Base-by-base conservation (phyloP, 2,113 vertebrate species). In the Cryptotis parvus region DNA sequence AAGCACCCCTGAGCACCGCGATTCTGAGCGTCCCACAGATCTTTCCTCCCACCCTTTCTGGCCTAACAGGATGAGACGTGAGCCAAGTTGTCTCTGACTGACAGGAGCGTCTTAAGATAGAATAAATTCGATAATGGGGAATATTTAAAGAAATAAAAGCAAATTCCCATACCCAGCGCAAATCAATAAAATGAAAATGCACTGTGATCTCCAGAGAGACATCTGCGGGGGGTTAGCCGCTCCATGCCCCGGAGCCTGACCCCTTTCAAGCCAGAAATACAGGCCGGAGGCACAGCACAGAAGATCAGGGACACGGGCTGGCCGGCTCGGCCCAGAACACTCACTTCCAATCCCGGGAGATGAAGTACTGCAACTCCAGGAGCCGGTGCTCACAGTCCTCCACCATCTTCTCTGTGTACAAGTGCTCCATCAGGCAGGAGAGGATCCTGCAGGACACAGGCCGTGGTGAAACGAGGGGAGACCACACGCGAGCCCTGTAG, bases 401-500 rank as follows among this genome's bases (percentile, higher is more conserved):
- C 35, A 99, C 99, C 99, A 99, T 99, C 97, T 99, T 99, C 95
- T 99, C 99, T 0, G 99, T 99, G 95, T 99, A 99, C 74, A 99
- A 98, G 84, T 99, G 99, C 90, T 99, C 99, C 99, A 99, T 99
- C 58, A 99, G 98, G 93, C 99, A 99, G 0, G 99, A 99, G 33
- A 99, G 98, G 95, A 99, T 99, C 99, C 99, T 99, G 87, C 37
- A 94, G 3, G 63, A 84, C 91, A 77, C 26, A 52, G 12, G 39
- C 49, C n/a, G n/a, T n/a, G n/a, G n/a, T n/a, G n/a, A n/a, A n/a
- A n/a, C n/a, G n/a, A n/a, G n/a, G n/a, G n/a, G n/a, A n/a, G n/a
- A n/a, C n/a, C n/a, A n/a, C n/a, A n/a, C n/a, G n/a, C n/a, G n/a
- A n/a, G n/a, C n/a, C n/a, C n/a, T n/a, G n/a, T n/a, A n/a, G n/a